Evolutionary conservation across 2,797 vertebrate species (phyloP).

Genomic region (Morus bassanus): DNA sequence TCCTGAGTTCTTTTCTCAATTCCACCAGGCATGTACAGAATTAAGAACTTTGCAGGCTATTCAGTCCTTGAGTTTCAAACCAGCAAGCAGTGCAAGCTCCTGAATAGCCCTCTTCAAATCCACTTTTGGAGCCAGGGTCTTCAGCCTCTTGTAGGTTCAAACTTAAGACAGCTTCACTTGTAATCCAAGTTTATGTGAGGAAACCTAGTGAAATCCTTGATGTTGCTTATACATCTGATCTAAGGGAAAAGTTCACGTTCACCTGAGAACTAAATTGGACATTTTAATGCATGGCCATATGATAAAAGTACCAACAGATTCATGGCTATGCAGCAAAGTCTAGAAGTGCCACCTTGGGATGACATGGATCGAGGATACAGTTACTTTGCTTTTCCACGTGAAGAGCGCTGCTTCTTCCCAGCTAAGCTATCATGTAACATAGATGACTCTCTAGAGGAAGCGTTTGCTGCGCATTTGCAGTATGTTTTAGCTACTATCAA

Average conservation of each 20-base stretch:
- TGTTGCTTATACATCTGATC: neutral
- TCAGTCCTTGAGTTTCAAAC: neutral
- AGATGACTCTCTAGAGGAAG: slow-evolving; percentile 37
- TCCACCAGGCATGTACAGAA: neutral
- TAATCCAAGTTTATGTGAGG: neutral
- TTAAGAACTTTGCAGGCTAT: neutral
- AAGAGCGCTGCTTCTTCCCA: neutral
- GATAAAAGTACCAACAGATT: neutral
- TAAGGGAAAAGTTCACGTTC: neutral
- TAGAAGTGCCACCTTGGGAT: neutral
- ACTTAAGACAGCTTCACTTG: neutral
- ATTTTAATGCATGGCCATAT: neutral
- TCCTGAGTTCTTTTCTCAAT: neutral
- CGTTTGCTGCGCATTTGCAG: slow-evolving; percentile 8
- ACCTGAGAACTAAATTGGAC: neutral
- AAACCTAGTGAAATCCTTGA: neutral
- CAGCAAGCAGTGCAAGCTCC: neutral
- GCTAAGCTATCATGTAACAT: neutral
- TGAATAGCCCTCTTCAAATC: neutral
- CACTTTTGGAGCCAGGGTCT: neutral
- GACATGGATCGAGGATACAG: neutral
- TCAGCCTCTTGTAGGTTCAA: neutral
- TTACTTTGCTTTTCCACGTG: neutral
- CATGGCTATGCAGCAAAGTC: neutral
- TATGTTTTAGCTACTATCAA: slow-evolving; percentile 57